Evolutionary conservation across 1,140 invertebrate genomes (phyloP), one percentile per base, ranked within the genome.

Genomic region (Idris sp.): DNA sequence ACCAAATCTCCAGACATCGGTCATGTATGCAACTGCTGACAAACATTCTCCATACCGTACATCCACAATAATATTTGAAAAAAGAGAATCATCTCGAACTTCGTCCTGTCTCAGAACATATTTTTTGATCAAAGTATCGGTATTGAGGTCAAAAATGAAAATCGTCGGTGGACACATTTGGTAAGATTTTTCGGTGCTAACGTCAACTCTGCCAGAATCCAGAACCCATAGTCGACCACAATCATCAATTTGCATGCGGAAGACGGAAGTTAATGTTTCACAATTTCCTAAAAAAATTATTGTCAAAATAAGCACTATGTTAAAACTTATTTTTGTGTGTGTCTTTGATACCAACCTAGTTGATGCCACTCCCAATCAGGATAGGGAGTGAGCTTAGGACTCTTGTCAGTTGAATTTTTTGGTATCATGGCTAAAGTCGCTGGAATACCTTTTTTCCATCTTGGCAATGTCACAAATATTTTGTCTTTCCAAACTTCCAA

Each of bases 391-490:
- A 95, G 80, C 10, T 87, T 83, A 0, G 94, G 93, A 15, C 91
- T 93, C 6, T 84, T 84, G 8, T 90, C 88, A 3, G 79, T 84
- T 0, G 88, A 82, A 6, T 89, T 83, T 49, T 89, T 84, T 0
- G 90, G 87, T 0, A 93, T 82, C 0, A 90, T 84, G 0, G 90
- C 89, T 13, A 95, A 83, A 0, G 92, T 93, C 0, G 90, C 92
- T 68, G 90, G 96, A 53, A 92, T 90, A 46, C 92, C 95, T 80
- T 79, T 91, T 84, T 91, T 97, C 97, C 90, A 98, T 80, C 92
- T 96, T 78, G 90, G 93, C 36, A 93, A 82, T 8, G 92, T 91
- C 1, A 94, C 85, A 72, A 92, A 94, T 1, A 94, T 81, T 26
- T 91, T 89, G 16, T 92, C 88, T 2, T 87, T 86, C 86, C 90